Conservation (phyloP, 2,797 vertebrate species). For the Aeoliscus strigatus region DNA sequence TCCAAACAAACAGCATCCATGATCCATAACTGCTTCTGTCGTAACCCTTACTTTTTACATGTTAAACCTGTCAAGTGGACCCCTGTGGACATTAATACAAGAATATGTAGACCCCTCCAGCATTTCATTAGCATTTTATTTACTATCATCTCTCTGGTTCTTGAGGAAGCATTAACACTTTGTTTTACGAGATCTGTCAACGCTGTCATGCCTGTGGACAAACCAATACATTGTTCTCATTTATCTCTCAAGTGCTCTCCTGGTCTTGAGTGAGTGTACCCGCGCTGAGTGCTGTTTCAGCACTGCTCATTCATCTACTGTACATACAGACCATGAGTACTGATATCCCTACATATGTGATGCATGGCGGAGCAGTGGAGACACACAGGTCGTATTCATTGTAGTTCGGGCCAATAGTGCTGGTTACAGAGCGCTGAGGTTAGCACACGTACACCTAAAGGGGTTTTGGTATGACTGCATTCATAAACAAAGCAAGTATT, state of each 20-base stretch:
- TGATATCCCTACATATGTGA: conserved; percentile 16
- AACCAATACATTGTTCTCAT: conserved; percentile 48
- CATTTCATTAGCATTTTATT: conserved; percentile 40
- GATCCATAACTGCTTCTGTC: neutral
- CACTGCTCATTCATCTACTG: conserved; percentile 24
- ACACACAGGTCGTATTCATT: conserved; percentile 45
- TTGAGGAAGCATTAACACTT: conserved; percentile 43
- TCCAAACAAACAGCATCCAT: conserved; percentile 1
- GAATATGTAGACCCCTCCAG: conserved; percentile 17
- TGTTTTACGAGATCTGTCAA: conserved; percentile 55
- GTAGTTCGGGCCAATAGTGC: conserved; percentile 13
- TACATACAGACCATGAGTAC: conserved; percentile 30
- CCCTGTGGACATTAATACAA: conserved; percentile 16
- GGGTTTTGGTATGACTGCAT: conserved; percentile 5
- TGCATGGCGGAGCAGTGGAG: conserved; percentile 11
- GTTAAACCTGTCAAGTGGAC: conserved; percentile 12
- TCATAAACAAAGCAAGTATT: conserved; percentile 17
- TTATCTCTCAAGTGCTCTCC: conserved; percentile 41
- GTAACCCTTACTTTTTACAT: conserved; percentile 17
- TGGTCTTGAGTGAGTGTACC: conserved; percentile 26
- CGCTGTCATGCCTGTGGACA: conserved; percentile 35
- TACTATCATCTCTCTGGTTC: conserved; percentile 39
- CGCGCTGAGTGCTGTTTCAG: conserved; percentile 22
- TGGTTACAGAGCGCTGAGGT: conserved; percentile 22
- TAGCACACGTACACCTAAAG: conserved; percentile 11